Evolutionary conservation across 1,140 invertebrate genomes (phyloP), one percentile per base, ranked within the genome.

Genomic region (Hyphantria cunea): DNA sequence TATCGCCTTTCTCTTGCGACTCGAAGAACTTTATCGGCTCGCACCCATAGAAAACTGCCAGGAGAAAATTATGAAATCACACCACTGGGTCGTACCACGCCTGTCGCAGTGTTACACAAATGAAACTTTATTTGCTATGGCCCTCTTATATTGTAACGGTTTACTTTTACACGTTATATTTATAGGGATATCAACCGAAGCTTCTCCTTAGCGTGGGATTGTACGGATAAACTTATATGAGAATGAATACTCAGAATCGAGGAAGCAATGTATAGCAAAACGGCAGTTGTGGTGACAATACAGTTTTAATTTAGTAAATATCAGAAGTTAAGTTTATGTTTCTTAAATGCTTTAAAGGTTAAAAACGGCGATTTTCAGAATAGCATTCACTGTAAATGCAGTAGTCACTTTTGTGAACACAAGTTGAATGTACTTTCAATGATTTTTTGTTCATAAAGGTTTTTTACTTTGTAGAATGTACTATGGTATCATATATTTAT

Each of bases 41-140:
- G 78, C 69, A 71, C 74, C 74, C 72, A 75, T 80, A 80, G 77
- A 84, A 73, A 82, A 82, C 70, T 68, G 64, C 66, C 64, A 64
- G 72, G 76, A 76, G 80, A 86, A 80, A 84, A 86, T 84, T 84
- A 84, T 84, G 70, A 80, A 81, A 83, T 76, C 66, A 68, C 60
- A 68, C 55, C 54, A 60, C 34, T 47, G 48, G 48, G 55, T 33
- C 45, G 33, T 44, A 34, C 31, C 32, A 42, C 32, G 53, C 55
- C 55, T 33, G 45, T 58, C 45, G 45, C 44, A 48, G 45, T 3
- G 33, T 58, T 58, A 49, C 55, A 49, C 45, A 58, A 58, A 58
- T 58, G 45, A 58, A 49, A 58, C 44, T 58, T 58, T 58, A 58
- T 58, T 58, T 48, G 55, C 55, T 13, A 58, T 44, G 45, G 33